Evolutionary conservation across 2,888 invertebrate species (phyloP), one percentile per base, ranked within the genome.

Genomic region (Anorthoa munda): DNA sequence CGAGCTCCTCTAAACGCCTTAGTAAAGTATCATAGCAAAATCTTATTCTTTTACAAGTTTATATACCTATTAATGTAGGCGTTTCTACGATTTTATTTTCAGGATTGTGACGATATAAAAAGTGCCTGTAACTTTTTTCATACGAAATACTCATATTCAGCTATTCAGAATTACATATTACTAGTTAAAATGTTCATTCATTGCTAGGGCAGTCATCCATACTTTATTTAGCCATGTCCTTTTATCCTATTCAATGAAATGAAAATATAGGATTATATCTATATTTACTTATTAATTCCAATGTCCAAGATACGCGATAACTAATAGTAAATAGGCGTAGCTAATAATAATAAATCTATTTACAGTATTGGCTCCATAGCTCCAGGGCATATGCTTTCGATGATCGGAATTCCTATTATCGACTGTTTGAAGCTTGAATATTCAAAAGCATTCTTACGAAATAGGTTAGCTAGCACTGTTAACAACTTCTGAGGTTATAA

Each of bases 211-310:
- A n/a, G n/a, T n/a, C n/a, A n/a, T n/a, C n/a, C n/a, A n/a, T n/a
- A n/a, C n/a, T n/a, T n/a, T n/a, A n/a, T n/a, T n/a, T n/a, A n/a
- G n/a, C n/a, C n/a, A n/a, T n/a, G n/a, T n/a, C n/a, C n/a, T 71
- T 72, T 82, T 67, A 72, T 77, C 26, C 26, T 45, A 12, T 17
- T 31, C 65, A 58, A 61, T 82, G 66, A 82, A 72, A 63, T 77
- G 21, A 71, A n/a, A 61, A 68, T 66, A 53, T 64, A 9, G 4
- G 7, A n/a, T 61, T 39, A 39, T 39, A 9, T 9, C 39, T 39
- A 46, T 68, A 53, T 48, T 45, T 58, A 75, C 26, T 53, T 48
- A 69, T 66, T 65, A 60, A 48, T 60, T 68, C 55, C 59, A 5
- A 70, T 76, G 23, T 60, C 59, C n/a, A n/a, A 77, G 64, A 79